Conservation (phyloP, 1,140 invertebrate genomes). For the Pinna nobilis region DNA sequence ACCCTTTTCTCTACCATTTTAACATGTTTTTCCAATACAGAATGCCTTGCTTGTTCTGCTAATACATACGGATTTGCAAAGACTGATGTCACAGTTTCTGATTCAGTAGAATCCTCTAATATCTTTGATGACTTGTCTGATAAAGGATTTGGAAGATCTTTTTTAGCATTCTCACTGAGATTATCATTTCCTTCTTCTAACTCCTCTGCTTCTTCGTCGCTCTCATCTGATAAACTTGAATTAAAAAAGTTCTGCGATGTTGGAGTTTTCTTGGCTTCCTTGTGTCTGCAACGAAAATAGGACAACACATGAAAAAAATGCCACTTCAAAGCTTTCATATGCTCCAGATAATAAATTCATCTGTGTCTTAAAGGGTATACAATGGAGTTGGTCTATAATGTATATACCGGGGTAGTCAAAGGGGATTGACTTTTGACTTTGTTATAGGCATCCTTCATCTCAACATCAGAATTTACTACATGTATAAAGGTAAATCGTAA, state of each 20-base stretch:
- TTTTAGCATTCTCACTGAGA: neutral
- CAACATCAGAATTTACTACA: neutral
- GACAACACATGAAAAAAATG: neutral
- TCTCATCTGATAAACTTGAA: constrained; percentile 59
- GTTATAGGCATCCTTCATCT: neutral
- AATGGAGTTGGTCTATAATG: no score
- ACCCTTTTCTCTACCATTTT: constrained; percentile 87
- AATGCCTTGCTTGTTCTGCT: constrained; percentile 90
- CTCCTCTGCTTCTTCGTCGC: constrained; percentile 25
- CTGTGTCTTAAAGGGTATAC: no score
- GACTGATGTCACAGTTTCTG: constrained; percentile 78
- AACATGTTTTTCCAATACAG: constrained; percentile 93
- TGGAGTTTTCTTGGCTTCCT: neutral
- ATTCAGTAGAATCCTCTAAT: constrained; percentile 2
- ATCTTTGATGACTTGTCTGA: constrained; percentile 39
- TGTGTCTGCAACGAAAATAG: neutral
- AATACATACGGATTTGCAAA: constrained; percentile 93
- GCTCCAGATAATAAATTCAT: no score
- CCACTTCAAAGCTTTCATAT: no score
- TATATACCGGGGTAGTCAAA: neutral
- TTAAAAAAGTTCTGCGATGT: constrained; percentile 44
- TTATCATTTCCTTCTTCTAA: neutral
- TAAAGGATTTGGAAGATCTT: constrained; percentile 61
- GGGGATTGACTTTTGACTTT: neutral
- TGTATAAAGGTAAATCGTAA: neutral